Evolutionary conservation across 2,888 invertebrate genomes (phyloP).

Genomic region (Teinopalpus imperialis): DNA sequence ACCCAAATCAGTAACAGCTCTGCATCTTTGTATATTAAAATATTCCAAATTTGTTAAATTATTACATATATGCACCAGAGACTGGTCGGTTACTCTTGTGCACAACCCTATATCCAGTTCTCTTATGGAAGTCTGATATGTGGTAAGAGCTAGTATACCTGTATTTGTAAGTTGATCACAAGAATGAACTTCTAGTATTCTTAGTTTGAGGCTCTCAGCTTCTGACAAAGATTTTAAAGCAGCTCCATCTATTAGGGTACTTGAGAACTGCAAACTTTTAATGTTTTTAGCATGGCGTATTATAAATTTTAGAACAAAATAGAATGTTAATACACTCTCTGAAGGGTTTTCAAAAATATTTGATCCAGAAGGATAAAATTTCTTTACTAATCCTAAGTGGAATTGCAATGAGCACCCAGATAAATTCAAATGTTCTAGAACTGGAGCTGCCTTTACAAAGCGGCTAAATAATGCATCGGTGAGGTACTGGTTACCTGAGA

Average conservation of each 20-base stretch:
- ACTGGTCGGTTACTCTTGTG: conserved; percentile 84
- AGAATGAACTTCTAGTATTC: conserved; percentile 73
- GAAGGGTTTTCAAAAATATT: conserved; percentile 74
- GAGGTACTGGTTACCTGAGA: conserved; percentile 86
- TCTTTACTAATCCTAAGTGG: conserved; percentile 85
- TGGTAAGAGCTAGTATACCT: conserved; percentile 79
- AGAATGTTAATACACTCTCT: conserved; percentile 87
- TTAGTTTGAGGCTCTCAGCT: conserved; percentile 73
- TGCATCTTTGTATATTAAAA: conserved; percentile 84
- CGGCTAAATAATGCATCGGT: conserved; percentile 88
- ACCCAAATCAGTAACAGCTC: conserved; percentile 84
- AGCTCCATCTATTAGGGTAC: conserved; percentile 85
- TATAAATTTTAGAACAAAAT: conserved; percentile 83
- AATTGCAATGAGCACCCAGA: conserved; percentile 87
- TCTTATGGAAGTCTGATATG: conserved; percentile 77
- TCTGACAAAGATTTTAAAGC: conserved; percentile 81
- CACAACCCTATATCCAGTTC: conserved; percentile 85
- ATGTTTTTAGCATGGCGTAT: conserved; percentile 75
- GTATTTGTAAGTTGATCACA: conserved; percentile 85
- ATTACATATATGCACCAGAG: conserved; percentile 82
- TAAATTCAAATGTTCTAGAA: conserved; percentile 83
- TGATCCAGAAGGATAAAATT: conserved; percentile 83
- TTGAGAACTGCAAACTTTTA: conserved; percentile 84
- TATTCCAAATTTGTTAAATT: conserved; percentile 80
- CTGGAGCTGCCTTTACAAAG: conserved; percentile 82